Percentiles rank a stretch among this genome's conserved stretches.
Conservation (phyloP, 2,113 vertebrate genomes). For the Embiotoca jacksoni region DNA sequence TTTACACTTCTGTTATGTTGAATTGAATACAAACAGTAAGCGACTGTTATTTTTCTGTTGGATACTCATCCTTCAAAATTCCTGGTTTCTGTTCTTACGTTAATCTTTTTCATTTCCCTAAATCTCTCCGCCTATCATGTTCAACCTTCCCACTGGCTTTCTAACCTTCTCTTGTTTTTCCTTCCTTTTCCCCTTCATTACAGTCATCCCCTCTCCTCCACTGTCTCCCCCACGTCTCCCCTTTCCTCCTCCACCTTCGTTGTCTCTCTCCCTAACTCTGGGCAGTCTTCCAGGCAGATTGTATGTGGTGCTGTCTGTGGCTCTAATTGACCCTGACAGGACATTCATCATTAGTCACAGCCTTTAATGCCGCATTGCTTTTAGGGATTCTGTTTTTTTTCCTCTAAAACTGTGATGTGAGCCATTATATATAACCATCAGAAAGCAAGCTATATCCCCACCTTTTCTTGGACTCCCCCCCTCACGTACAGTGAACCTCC, state of each 20-base stretch:
- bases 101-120: background rate
- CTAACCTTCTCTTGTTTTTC: background rate
- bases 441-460: slow-evolving; percentile 16
- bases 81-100: background rate
- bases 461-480: background rate
- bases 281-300: slow-evolving; percentile 73
- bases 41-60: background rate
- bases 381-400: slow-evolving; percentile 40
- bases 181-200: background rate
- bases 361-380: slow-evolving; percentile 56
- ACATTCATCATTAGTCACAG: slow-evolving; percentile 84
- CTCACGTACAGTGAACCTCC: background rate
- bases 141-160: slow-evolving; percentile 2
- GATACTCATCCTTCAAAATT: background rate
- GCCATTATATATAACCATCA: slow-evolving; percentile 3
- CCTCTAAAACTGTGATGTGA: slow-evolving; percentile 26
- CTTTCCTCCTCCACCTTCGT: background rate
- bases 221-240: background rate
- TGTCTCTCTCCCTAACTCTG: slow-evolving; percentile 23
- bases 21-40: background rate
- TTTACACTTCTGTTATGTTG: slow-evolving; percentile 17
- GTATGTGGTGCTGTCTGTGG: slow-evolving; percentile 63
- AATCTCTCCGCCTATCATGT: background rate
- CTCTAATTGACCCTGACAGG: slow-evolving; percentile 83
- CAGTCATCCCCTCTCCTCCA: background rate